Base-by-base conservation (phyloP, 2,113 vertebrate species). In the Cheirogaleus medius region DNA sequence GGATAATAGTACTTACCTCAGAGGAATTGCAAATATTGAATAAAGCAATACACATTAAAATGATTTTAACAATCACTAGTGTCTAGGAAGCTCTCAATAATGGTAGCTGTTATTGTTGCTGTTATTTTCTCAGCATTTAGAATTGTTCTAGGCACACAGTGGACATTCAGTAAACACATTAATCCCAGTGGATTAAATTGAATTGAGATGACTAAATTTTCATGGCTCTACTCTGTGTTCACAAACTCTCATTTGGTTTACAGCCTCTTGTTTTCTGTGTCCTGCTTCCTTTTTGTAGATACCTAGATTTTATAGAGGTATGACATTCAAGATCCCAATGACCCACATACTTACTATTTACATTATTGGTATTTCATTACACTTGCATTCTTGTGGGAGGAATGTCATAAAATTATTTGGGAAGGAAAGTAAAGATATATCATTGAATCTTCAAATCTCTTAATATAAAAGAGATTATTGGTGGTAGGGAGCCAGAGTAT, bases 21-120 rank as follows among this genome's bases (percentile, higher is more conserved):
- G 69, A 90, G 27, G 47, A 95, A 92, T 42, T 92, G 52, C 32
- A 95, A 94, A 20, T 37, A 87, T 81, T 93, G 93, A 91, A 71
- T 95, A 87, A 90, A 64, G 15, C 37, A 66, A 34, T 27, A 15
- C 6, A 58, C 23, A 76, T 52, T 95, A 64, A 78, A 97, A 15
- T 90, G 37, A 74, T 71, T 97, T 96, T 78, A 83, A 63, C 56
- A 88, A 27, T 90, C 71, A 76, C 68, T 83, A 47, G 42, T 95
- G 17, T 87, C 80, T 83, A 76, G 27, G 63, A 78, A 54, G 21
- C 84, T 80, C 80, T 90, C n/a, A 83, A 17, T 90, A 84, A 81
- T 71, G 23, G 37, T n/a, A 56, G 49, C 39, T 37, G 5, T 77
- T 96, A 42, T 56, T 91, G 42, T 20, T 84, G 68, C 69, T 96